Conservation (phyloP, 2,797 vertebrate species). For the Eospalax fontanierii region DNA sequence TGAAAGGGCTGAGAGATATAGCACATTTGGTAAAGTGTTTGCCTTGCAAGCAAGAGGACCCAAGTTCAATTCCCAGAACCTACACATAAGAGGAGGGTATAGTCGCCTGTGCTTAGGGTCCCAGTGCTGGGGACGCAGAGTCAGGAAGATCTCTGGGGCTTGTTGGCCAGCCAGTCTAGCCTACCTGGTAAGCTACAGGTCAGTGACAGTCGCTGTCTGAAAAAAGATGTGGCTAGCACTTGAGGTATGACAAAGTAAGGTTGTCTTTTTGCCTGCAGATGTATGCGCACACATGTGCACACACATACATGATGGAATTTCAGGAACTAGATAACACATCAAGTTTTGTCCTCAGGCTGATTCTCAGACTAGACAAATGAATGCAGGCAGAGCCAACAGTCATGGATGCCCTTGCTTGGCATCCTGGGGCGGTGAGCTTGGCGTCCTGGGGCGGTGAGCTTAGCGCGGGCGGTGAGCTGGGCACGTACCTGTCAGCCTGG, state of each 20-base stretch:
- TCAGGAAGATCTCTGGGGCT: no score
- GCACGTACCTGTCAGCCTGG: conserved; percentile 94
- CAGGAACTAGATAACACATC: not conserved
- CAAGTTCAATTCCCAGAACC: not conserved
- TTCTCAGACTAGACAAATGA: not conserved
- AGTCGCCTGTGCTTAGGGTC: not conserved
- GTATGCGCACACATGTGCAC: no score
- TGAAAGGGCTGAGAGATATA: not conserved
- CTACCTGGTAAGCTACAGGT: not conserved
- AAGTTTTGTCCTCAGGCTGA: not conserved
- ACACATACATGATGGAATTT: not conserved
- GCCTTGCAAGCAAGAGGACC: not conserved
- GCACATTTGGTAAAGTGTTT: not conserved
- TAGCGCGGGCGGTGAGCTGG: rapidly evolving
- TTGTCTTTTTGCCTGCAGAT: not conserved
- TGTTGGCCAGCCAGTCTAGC: not conserved
- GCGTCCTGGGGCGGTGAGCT: rapidly evolving
- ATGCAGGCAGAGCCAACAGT: not conserved
- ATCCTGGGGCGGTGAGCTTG: rapidly evolving
- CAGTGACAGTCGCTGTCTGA: not conserved
- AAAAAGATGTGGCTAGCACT: not conserved
- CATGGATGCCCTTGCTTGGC: not conserved
- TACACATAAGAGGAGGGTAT: not conserved
- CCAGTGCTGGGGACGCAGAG: not conserved
- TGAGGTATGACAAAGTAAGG: not conserved